phyloP scores from a whole-genome alignment of 2,888 invertebrate genomes.

The Stenodema calcarata region DNA sequence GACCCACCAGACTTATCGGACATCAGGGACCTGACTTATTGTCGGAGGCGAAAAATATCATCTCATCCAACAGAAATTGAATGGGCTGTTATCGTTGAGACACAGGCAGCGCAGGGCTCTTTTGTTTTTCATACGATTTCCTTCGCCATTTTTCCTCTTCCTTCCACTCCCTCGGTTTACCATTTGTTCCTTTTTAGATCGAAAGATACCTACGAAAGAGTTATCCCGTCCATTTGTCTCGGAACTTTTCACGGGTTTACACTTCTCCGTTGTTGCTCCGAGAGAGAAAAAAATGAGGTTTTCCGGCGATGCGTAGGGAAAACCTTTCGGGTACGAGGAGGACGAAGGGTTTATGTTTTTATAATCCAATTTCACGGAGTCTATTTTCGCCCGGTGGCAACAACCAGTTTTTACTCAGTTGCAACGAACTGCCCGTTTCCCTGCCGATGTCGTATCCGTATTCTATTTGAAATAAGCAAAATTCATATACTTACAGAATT shows the following conservation, averaged over 20 bases:
- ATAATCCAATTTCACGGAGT: no score
- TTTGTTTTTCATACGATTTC: constrained; percentile 2
- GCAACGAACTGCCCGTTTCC: no score
- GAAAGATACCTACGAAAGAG: background rate
- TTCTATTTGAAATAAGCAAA: no score
- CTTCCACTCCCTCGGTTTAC: background rate
- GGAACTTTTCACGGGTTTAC: background rate
- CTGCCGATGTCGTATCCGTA: no score
- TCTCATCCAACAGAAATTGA: background rate
- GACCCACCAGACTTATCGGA: background rate
- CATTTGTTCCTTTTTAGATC: background rate
- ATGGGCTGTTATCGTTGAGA: background rate
- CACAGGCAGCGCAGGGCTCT: background rate
- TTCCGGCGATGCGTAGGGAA: background rate
- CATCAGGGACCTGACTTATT: background rate
- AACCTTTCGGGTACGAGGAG: no score
- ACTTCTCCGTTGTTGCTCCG: background rate
- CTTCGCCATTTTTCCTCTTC: background rate
- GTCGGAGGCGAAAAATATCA: background rate
- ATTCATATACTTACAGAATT: no score
- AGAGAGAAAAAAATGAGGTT: background rate
- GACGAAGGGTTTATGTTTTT: no score
- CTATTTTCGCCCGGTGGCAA: no score
- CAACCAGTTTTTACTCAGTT: no score
- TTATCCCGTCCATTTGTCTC: background rate